phyloP scores from a whole-genome alignment of 2,888 invertebrate species.

The Tetramorium bicarinatum region DNA sequence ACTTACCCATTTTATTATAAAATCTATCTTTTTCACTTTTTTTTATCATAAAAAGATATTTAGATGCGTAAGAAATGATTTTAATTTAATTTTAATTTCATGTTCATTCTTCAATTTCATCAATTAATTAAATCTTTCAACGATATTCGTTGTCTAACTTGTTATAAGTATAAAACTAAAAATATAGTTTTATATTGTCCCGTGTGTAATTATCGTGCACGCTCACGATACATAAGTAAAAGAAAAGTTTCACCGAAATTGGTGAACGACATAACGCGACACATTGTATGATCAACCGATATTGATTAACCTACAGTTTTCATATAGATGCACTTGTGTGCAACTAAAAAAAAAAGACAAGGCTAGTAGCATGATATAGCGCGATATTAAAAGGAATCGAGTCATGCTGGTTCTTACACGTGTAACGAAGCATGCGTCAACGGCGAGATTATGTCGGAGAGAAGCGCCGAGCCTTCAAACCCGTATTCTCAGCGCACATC shows the following conservation, averaged over 20 bases:
- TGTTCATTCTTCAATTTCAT: not conserved
- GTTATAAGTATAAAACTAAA: too few relatives aligned
- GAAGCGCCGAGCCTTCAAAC: not conserved
- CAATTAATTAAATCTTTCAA: not conserved
- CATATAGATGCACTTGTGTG: not conserved
- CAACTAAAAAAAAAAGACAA: not conserved
- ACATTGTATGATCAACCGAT: not conserved
- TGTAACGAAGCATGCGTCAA: conserved; percentile 27
- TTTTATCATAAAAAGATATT: not conserved
- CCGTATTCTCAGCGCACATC: not conserved
- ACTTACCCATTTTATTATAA: not conserved
- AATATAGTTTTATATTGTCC: not conserved
- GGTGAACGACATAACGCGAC: not conserved
- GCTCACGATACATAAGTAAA: not conserved
- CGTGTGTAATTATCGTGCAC: not conserved
- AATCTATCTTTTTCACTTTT: not conserved
- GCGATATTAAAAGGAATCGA: conserved; percentile 23
- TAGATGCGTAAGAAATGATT: not conserved
- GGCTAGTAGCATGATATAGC: conserved; percentile 17
- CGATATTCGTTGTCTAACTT: not conserved
- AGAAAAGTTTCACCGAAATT: not conserved
- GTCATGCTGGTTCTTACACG: conserved; percentile 12
- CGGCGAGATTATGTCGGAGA: conserved; percentile 14
- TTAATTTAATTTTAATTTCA: not conserved
- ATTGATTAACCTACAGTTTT: not conserved